Evolutionary conservation across 1,140 invertebrate species (phyloP).

Genomic region (Adoxophyes honmai): DNA sequence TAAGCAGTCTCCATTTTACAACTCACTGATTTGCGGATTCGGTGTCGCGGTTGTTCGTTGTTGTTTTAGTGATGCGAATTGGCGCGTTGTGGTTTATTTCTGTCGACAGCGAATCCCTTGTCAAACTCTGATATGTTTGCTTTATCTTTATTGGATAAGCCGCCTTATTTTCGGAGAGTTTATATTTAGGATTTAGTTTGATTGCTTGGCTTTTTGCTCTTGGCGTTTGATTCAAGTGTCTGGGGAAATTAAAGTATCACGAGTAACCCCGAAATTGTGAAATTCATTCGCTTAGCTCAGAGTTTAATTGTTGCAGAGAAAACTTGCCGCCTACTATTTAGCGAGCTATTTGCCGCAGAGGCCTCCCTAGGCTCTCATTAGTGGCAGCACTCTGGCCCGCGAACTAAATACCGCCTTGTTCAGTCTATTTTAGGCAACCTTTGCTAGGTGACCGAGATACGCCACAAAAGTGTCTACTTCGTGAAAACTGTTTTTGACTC

Average conservation of each 20-base stretch:
- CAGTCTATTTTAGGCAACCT: not conserved
- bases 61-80: not conserved
- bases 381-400: not conserved
- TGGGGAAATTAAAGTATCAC: no score
- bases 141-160: not conserved
- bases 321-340: not conserved
- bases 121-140: not conserved
- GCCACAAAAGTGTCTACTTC: no score
- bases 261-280: no score
- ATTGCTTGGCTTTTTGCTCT: no score
- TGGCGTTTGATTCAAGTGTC: no score
- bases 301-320: no score
- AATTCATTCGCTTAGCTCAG: no score
- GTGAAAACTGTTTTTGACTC: no score
- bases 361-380: not conserved
- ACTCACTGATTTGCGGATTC: no score
- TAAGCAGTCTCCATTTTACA: no score
- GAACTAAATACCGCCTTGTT: slow-evolving; percentile 2
- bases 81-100: not conserved
- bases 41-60: not conserved
- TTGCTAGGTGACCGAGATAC: no score
- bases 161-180: not conserved
- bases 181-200: no score
- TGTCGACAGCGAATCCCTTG: not conserved
- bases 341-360: not conserved